These are phyloP conservation scores for Rhea americana DNA, from an alignment of 2,113 vertebrate species.

Conservation along the genomic window DNA sequence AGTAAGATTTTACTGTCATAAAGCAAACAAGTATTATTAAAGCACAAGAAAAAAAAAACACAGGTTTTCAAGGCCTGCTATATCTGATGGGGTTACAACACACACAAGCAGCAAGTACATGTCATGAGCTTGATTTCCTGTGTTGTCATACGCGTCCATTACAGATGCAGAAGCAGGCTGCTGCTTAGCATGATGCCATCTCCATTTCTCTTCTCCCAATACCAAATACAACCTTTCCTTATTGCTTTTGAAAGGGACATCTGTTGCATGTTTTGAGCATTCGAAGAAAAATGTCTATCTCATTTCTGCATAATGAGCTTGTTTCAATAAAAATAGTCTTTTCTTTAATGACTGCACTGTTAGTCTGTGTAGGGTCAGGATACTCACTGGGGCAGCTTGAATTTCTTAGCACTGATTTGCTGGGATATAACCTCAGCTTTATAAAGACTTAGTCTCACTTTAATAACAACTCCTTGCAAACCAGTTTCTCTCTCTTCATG, in stretches of 20 bases:
- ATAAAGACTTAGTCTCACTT: background rate
- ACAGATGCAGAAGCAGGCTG: constrained; percentile 50
- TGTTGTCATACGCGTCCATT: background rate
- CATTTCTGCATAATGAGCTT: background rate
- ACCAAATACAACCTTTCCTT: constrained; percentile 18
- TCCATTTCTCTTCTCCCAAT: background rate
- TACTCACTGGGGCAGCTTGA: background rate
- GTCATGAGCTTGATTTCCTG: background rate
- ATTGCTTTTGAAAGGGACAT: constrained; percentile 44
- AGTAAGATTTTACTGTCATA: background rate
- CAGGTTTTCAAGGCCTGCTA: background rate
- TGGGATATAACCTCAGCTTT: background rate
- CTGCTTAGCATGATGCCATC: constrained; percentile 33
- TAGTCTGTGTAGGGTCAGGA: background rate
- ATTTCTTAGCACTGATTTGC: background rate
- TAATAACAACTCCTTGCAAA: background rate
- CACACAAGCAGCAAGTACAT: background rate
- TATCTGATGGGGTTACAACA: background rate
- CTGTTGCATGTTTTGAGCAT: constrained; percentile 3
- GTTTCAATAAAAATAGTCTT: background rate
- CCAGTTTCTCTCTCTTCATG: background rate
- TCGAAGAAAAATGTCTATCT: constrained; percentile 18
- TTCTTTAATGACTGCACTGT: background rate
- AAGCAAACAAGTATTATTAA: background rate
- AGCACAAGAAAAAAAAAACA: background rate